Conservation (phyloP, 2,113 vertebrate species). For the Pomatostomus ruficeps region DNA sequence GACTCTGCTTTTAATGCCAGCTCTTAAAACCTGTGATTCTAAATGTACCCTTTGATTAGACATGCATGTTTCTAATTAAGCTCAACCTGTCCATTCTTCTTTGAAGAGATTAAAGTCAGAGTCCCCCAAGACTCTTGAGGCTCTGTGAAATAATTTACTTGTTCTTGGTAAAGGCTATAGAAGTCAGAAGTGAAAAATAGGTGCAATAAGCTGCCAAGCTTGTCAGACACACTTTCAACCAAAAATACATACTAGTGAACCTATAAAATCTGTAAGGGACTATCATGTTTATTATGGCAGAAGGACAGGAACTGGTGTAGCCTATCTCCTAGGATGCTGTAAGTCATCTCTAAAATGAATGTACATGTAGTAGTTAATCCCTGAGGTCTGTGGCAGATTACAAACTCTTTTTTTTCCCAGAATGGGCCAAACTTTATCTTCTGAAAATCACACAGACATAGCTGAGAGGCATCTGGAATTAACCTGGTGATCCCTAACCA, state of each 20-base stretch:
- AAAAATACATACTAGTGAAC: neutral
- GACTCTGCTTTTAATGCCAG: neutral
- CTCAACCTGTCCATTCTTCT: neutral
- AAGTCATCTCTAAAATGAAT: neutral
- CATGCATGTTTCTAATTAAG: neutral
- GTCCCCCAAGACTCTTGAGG: neutral
- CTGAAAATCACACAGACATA: neutral
- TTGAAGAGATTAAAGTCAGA: neutral
- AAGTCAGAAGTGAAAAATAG: neutral
- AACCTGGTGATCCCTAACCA: neutral
- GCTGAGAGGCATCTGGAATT: neutral
- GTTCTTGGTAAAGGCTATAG: neutral
- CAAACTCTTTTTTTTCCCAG: rapidly evolving
- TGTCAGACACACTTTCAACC: neutral
- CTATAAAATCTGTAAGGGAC: neutral
- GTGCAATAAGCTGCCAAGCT: neutral
- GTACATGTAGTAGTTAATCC: neutral
- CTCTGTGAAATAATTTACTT: neutral
- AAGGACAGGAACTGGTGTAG: neutral
- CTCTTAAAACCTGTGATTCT: neutral
- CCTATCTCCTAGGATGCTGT: neutral
- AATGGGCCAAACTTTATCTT: neutral
- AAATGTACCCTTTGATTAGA: neutral
- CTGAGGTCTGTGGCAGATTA: neutral
- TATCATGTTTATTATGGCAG: neutral